Conservation (phyloP, 1,140 invertebrate species). For the Heterodera carotae region DNA sequence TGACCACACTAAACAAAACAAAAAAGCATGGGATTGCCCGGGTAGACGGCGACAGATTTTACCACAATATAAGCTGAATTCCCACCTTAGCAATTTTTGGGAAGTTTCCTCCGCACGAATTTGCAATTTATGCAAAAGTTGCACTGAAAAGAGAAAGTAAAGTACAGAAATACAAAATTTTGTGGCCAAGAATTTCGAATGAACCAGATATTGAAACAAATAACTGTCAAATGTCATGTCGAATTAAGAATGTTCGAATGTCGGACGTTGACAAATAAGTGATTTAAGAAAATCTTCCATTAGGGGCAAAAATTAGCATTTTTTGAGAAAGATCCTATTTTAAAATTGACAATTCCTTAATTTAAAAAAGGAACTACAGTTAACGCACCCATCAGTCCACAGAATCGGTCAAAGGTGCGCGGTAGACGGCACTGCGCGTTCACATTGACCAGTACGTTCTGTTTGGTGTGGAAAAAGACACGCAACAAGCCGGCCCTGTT, state of each 20-base stretch:
- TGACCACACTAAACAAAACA: conserved; percentile 77
- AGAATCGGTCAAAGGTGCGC: conserved; percentile 95
- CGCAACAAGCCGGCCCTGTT: conserved; percentile 71
- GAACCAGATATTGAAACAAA: no score
- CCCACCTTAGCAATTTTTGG: conserved; percentile 76
- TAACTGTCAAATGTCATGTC: no score
- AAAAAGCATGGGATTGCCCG: neutral
- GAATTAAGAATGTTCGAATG: no score
- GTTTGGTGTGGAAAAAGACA: conserved; percentile 91
- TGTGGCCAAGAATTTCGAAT: no score
- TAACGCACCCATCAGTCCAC: conserved; percentile 88
- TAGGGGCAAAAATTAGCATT: neutral
- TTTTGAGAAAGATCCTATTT: neutral
- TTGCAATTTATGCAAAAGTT: conserved; percentile 89
- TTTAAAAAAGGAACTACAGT: neutral
- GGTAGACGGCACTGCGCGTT: conserved; percentile 98
- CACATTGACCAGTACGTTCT: conserved; percentile 96
- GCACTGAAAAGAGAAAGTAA: conserved; percentile 76
- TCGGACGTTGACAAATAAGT: no score
- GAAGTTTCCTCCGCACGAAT: conserved; percentile 84
- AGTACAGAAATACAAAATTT: no score
- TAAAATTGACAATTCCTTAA: neutral
- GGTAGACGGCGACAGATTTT: no score
- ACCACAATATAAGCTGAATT: neutral
- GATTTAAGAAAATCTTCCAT: no score